Percentiles rank a stretch among this genome's conserved stretches.
Conservation (phyloP, 2,113 vertebrate genomes). For the Tragelaphus scriptus region DNA sequence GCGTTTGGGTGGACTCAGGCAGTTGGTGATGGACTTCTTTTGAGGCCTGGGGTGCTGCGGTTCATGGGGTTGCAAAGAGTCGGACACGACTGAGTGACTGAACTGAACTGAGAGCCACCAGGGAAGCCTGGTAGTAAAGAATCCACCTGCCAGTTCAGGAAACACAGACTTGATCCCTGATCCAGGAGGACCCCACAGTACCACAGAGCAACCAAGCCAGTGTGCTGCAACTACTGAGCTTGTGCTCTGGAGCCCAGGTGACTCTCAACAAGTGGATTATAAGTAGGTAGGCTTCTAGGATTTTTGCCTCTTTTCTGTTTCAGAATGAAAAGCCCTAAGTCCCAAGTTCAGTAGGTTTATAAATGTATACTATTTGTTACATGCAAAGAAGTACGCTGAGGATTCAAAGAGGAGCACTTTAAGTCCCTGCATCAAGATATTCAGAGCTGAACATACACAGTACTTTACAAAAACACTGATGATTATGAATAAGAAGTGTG, state of each 20-base stretch:
- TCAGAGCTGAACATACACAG: not conserved
- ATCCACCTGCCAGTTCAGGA: not conserved
- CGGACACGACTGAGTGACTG: fast-evolving
- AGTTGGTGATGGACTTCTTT: not conserved
- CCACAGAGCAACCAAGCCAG: not conserved
- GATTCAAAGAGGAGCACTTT: not conserved
- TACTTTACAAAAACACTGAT: not conserved
- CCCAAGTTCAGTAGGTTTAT: not conserved
- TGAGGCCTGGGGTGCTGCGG: not conserved
- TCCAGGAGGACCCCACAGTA: not conserved
- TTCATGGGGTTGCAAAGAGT: not conserved
- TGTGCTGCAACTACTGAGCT: not conserved
- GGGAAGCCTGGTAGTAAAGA: not conserved
- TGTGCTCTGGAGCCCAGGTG: not conserved
- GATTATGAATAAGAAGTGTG: not conserved
- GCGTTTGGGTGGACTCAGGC: not conserved
- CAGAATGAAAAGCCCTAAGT: not conserved
- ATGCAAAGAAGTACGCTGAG: not conserved
- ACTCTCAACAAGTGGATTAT: not conserved
- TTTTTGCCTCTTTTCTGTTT: not conserved
- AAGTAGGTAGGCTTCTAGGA: not conserved
- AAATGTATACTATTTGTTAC: not conserved
- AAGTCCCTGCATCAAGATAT: not conserved
- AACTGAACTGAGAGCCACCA: not conserved
- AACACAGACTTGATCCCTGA: not conserved